Evolutionary conservation across 64 coral and sea anemone species (phyloP).

Genomic region (Hydrozoanthus tunicans): DNA sequence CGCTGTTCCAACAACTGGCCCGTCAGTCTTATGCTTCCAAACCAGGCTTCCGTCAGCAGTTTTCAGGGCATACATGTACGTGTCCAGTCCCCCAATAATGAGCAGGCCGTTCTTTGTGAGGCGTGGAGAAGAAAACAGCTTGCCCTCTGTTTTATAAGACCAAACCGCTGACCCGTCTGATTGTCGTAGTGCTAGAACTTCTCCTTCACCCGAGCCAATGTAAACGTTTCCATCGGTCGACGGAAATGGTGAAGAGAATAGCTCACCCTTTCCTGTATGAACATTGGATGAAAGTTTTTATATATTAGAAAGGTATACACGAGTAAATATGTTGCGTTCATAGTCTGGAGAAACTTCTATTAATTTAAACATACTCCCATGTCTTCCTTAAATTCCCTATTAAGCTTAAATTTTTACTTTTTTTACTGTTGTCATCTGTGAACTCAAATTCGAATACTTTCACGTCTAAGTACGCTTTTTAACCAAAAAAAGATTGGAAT

Average conservation of each 20-base stretch:
- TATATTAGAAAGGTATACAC: background rate
- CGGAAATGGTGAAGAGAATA: conserved; percentile 82
- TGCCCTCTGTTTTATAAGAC: conserved; percentile 77
- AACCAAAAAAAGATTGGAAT: too few relatives aligned
- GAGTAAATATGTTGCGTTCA: too few relatives aligned
- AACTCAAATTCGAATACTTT: too few relatives aligned
- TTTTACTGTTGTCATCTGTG: too few relatives aligned
- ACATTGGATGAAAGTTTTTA: background rate
- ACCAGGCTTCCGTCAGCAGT: conserved; percentile 66
- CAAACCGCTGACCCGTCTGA: conserved; percentile 68
- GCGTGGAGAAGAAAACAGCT: conserved; percentile 54
- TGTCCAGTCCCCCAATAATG: conserved; percentile 78
- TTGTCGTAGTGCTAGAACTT: conserved; percentile 77
- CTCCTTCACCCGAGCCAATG: conserved; percentile 86
- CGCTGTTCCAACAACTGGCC: conserved; percentile 83
- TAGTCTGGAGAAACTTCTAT: too few relatives aligned
- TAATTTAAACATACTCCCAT: too few relatives aligned
- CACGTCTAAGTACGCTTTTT: too few relatives aligned
- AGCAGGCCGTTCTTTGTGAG: conserved; percentile 67
- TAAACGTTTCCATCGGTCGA: conserved; percentile 70
- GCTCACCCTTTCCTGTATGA: conserved; percentile 71
- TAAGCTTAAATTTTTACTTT: too few relatives aligned
- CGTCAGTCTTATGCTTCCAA: conserved; percentile 93
- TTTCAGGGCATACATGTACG: conserved; percentile 77
- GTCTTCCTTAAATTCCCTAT: too few relatives aligned